These are phyloP conservation scores for Ictalurus punctatus DNA, from an alignment of 2,113 vertebrate species.

Conservation along the genomic window DNA sequence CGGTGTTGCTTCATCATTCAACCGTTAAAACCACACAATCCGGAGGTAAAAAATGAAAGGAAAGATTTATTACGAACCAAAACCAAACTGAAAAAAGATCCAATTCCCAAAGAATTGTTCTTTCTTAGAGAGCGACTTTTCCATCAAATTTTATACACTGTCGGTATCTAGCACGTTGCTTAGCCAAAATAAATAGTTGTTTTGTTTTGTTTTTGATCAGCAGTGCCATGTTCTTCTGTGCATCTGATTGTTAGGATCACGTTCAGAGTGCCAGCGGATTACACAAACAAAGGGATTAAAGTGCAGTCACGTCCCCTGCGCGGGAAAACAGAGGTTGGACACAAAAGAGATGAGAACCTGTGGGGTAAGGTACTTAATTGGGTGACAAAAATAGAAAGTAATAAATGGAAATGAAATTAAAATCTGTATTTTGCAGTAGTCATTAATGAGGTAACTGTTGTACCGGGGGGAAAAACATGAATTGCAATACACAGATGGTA, in stretches of 20 bases:
- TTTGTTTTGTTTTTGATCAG: not conserved
- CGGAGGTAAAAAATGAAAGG: not conserved
- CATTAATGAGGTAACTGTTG: not conserved
- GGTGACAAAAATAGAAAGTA: not conserved
- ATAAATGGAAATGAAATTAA: not conserved
- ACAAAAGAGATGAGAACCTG: not conserved
- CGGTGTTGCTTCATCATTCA: not conserved
- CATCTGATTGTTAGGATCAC: not conserved
- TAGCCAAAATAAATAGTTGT: too few species aligned
- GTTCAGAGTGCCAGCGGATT: not conserved
- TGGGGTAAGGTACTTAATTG: not conserved
- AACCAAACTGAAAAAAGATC: not conserved
- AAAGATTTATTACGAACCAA: not conserved
- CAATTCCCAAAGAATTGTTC: not conserved
- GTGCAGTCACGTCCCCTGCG: not conserved
- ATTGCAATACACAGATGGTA: not conserved
- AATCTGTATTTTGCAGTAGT: not conserved
- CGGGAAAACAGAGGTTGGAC: not conserved
- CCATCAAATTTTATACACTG: not conserved
- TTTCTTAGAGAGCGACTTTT: not conserved
- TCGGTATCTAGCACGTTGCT: not conserved
- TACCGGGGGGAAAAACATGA: not conserved
- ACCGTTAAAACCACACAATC: not conserved
- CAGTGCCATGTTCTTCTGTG: not conserved
- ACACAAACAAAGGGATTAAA: not conserved